Conservation (phyloP, 2,797 vertebrate species). For the Gymnothorax javanicus region DNA sequence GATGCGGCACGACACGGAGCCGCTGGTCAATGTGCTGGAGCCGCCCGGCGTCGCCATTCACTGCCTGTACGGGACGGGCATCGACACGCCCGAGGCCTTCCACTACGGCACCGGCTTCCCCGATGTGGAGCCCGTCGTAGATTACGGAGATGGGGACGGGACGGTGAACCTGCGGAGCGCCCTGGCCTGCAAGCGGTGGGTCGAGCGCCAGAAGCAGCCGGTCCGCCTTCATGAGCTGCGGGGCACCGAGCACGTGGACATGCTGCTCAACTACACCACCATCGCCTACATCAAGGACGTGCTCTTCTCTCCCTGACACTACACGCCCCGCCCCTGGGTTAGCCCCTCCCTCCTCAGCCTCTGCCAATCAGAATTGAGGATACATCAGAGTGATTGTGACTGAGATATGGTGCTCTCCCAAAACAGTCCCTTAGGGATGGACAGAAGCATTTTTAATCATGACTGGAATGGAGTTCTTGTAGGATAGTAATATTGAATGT, state of each 20-base stretch:
- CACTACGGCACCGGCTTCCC: constrained; percentile 85
- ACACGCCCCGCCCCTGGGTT: constrained; percentile 31
- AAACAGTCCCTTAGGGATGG: neutral
- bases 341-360: neutral
- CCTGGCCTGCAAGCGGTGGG: constrained; percentile 83
- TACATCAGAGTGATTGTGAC: no score
- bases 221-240: constrained; percentile 80
- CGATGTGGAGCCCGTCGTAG: constrained; percentile 82
- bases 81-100: constrained; percentile 82
- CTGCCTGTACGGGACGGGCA: constrained; percentile 86
- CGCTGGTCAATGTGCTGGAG: constrained; percentile 70
- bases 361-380: neutral
- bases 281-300: constrained; percentile 88
- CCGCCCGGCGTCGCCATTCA: constrained; percentile 85
- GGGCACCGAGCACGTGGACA: constrained; percentile 87
- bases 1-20: constrained; percentile 88
- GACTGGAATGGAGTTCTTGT: neutral
- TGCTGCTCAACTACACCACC: constrained; percentile 84
- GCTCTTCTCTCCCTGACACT: constrained; percentile 73
- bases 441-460: neutral
- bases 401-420: neutral
- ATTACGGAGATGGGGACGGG: constrained; percentile 83
- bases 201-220: constrained; percentile 74
- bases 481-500: neutral
- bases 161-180: constrained; percentile 90